Evolutionary conservation across 1,140 invertebrate species (phyloP).

Genomic region (Andricus grossulariae): DNA sequence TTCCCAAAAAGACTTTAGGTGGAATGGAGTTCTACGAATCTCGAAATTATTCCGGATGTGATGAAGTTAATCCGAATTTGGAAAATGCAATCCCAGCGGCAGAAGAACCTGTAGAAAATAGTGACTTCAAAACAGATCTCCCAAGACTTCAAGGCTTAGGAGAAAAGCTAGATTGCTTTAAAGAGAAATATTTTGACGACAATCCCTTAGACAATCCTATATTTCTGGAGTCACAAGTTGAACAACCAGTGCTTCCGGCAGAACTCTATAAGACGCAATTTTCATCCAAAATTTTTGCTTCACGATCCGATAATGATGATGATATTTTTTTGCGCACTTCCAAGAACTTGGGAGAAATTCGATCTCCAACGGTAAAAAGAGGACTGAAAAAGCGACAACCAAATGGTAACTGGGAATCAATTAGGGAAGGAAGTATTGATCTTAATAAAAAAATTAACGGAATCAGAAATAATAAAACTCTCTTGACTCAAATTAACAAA

Average conservation of each 20-base stretch:
- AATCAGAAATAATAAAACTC: neutral
- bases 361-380: no score
- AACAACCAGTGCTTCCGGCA: conserved; percentile 49
- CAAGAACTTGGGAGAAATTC: conserved; percentile 34
- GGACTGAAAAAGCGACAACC: conserved; percentile 50
- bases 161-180: conserved; percentile 85
- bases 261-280: conserved; percentile 62
- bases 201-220: conserved; percentile 86
- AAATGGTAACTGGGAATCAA: conserved; percentile 30
- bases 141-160: conserved; percentile 78
- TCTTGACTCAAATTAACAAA: neutral
- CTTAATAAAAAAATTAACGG: conserved; percentile 9
- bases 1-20: conserved; percentile 74
- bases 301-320: conserved; percentile 55
- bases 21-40: conserved; percentile 78
- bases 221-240: conserved; percentile 78
- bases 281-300: conserved; percentile 56
- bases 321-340: conserved; percentile 53
- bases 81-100: conserved; percentile 66
- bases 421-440: conserved; percentile 3
- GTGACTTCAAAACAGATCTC: conserved; percentile 59
- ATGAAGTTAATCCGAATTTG: conserved; percentile 67
- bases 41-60: conserved; percentile 68
- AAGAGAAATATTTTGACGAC: conserved; percentile 83
- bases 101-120: conserved; percentile 61